phyloP scores from a whole-genome alignment of 2,797 vertebrate genomes.

The Rhabdophis nuchalis region DNA sequence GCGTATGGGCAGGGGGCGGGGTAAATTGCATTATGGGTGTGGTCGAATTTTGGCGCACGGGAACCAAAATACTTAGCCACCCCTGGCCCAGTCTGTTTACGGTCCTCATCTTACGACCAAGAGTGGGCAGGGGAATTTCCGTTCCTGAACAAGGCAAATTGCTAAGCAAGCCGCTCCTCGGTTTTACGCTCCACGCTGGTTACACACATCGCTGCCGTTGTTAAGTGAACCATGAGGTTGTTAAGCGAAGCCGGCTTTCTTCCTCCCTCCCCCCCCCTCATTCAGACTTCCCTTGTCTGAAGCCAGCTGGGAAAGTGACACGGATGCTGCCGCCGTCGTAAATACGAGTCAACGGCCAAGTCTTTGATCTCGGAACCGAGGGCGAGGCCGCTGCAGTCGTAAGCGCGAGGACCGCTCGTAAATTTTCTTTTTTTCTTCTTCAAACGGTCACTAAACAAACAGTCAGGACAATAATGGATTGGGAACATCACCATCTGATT shows the following conservation, averaged over 20 bases:
- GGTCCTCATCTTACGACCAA: background rate
- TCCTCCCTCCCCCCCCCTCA: too few species aligned
- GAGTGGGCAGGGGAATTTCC: background rate
- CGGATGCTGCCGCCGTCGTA: too few species aligned
- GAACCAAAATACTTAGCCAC: too few species aligned
- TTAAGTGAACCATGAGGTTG: background rate
- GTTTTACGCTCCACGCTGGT: background rate
- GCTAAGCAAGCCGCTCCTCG: background rate
- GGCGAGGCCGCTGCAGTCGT: background rate
- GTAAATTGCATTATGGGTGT: too few species aligned
- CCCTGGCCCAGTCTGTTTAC: background rate
- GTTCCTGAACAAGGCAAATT: background rate
- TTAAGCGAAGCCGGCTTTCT: background rate
- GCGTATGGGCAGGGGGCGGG: too few species aligned
- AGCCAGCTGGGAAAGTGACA: too few species aligned
- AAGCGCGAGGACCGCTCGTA: background rate
- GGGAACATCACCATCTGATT: background rate
- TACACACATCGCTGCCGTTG: background rate
- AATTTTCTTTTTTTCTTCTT: background rate
- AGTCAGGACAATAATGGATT: background rate
- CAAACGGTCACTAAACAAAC: background rate
- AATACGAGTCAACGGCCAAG: background rate
- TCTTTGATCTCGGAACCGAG: background rate
- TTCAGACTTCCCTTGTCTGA: too few species aligned
- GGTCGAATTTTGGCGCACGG: too few species aligned